Evolutionary conservation across 2,888 invertebrate genomes (phyloP).

Genomic region (Mellilla xanthometata): DNA sequence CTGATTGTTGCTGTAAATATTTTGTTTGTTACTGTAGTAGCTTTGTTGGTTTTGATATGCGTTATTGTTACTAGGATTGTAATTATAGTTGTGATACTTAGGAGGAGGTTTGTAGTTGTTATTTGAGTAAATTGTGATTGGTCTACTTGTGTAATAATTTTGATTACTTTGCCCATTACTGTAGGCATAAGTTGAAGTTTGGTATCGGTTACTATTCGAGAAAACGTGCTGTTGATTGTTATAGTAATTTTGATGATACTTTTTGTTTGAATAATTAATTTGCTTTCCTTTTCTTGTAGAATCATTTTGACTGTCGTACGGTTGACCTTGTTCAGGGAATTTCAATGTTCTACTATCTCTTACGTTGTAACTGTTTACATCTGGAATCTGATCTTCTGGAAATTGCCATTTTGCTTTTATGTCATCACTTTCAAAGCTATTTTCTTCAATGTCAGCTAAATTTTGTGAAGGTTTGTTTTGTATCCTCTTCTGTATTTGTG

Average conservation of each 20-base stretch:
- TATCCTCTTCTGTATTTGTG: slow-evolving; percentile 55
- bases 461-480: slow-evolving; percentile 53
- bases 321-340: slow-evolving; percentile 43
- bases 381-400: slow-evolving; percentile 41
- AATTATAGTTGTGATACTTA: slow-evolving; percentile 22
- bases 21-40: slow-evolving; percentile 20
- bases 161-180: slow-evolving; percentile 10
- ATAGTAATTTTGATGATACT: slow-evolving; percentile 13
- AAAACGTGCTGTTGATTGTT: background rate
- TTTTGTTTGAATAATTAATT: slow-evolving; percentile 34
- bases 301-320: slow-evolving; percentile 19
- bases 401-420: slow-evolving; percentile 52
- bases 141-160: background rate
- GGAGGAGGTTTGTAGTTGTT: slow-evolving; percentile 9
- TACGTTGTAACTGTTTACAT: slow-evolving; percentile 24
- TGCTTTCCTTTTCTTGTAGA: slow-evolving; percentile 36
- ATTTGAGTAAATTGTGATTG: slow-evolving; percentile 4
- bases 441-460: slow-evolving; percentile 5
- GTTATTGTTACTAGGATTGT: slow-evolving; percentile 5
- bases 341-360: slow-evolving; percentile 36
- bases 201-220: slow-evolving; percentile 11
- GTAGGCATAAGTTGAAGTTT: slow-evolving; percentile 11
- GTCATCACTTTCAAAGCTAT: slow-evolving; percentile 26
- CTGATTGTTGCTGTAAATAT: slow-evolving; percentile 17
- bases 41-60: slow-evolving; percentile 18